A percentile compares a stretch with the other conserved stretches of the same genome.
These are phyloP conservation scores for Cerceris rybyensis DNA, from an alignment of 2,888 invertebrate species.

Conservation along the genomic window DNA sequence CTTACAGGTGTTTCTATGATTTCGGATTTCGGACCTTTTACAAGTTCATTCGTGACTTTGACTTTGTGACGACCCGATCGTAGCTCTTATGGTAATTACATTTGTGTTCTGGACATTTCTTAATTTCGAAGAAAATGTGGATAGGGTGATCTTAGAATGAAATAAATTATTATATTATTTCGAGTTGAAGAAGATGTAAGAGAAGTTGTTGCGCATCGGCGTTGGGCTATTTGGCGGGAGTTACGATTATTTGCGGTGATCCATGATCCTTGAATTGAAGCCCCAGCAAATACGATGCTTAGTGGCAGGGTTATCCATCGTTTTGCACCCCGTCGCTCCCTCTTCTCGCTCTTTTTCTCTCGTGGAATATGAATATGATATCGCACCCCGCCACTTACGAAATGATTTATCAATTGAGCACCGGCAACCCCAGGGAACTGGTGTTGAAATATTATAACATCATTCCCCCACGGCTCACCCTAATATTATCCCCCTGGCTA, in stretches of 20 bases:
- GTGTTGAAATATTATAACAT: slow-evolving; percentile 81
- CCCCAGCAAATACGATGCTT: slow-evolving; percentile 54
- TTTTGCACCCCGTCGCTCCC: slow-evolving; percentile 33
- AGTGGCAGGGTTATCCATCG: slow-evolving; percentile 52
- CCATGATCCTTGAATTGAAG: slow-evolving; percentile 66
- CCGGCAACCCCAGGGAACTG: slow-evolving; percentile 74
- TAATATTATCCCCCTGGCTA: slow-evolving; percentile 76
- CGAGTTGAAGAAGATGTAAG: too few species aligned
- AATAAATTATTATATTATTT: too few species aligned
- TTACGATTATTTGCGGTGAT: slow-evolving; percentile 64
- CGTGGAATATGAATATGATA: slow-evolving; percentile 68
- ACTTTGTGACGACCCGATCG: too few species aligned
- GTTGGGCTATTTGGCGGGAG: slow-evolving; percentile 59
- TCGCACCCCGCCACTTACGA: slow-evolving; percentile 73
- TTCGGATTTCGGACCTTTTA: too few species aligned
- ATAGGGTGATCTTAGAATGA: too few species aligned
- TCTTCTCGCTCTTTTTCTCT: slow-evolving; percentile 7
- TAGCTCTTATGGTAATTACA: too few species aligned
- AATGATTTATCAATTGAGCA: slow-evolving; percentile 80
- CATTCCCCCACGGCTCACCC: slow-evolving; percentile 76
- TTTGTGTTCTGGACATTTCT: too few species aligned
- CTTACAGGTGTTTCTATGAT: too few species aligned
- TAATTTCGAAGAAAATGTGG: too few species aligned
- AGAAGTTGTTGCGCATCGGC: slow-evolving; percentile 44
- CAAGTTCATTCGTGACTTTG: too few species aligned